Base-by-base conservation (phyloP, 1,140 invertebrate genomes). In the Radopholus similis region DNA sequence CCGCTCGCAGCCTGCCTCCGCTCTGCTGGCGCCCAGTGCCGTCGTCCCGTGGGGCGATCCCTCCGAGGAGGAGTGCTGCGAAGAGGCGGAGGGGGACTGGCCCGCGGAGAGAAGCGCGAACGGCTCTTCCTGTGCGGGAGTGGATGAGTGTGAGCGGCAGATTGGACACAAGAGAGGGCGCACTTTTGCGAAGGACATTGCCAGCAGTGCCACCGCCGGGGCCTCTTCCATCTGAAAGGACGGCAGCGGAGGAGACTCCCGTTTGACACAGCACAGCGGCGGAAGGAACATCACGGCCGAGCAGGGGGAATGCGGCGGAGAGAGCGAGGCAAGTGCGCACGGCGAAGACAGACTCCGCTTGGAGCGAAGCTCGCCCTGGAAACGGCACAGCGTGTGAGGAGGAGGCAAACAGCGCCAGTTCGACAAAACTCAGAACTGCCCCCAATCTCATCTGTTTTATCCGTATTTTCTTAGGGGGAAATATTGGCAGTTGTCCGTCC, bases 11-110 rank as follows among this genome's bases (percentile, higher is more conserved):
- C 9, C 9, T 4, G 6, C 6, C 44, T n/a, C n/a, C 30, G 21
- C 44, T 38, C 18, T 34, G 40, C 32, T 15, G 42, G 26, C 15
- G 30, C n/a, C 8, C 42, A 49, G 15, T 49, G 26, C 21, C 28
- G 51, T 30, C 28, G 42, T n/a, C n/a, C n/a, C n/a, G 9, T n/a
- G 64, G 15, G 51, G 54, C 23, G 64, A 56, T 37, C 47, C 53
- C 44, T 53, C 47, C 8, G 49, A 51, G 4, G 47, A 53, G 5
- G 54, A 64, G 21, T 49, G 37, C 32, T 37, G 54, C 5, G 64
- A 49, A 28, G 64, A 63, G 30, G 30, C 30, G 23, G 64, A 65
- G 35, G 64, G 54, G 4, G 21, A 28, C 37, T 54, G 51, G 9
- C 62, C 62, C 42, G 64, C 51, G 1, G 64, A 65, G 15, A 35